Base-by-base conservation (phyloP, 2,113 vertebrate species). In the Apeltes quadracus region DNA sequence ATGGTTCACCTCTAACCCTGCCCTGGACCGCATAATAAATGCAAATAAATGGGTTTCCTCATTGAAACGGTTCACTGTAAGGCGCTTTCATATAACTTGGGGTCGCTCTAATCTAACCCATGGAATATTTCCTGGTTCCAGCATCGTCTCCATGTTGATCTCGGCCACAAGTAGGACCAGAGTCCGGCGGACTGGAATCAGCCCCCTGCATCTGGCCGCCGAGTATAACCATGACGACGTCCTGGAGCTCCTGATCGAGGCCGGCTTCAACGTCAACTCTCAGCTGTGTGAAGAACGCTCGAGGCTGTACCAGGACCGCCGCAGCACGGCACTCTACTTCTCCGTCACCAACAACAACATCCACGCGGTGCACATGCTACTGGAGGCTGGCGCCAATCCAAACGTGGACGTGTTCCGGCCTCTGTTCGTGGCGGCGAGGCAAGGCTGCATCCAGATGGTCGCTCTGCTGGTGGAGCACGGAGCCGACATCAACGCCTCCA, bases 151-250 rank as follows among this genome's bases (percentile, higher is more conserved):
- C 84, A 91, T 96, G 95, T 85, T 99, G 84, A 94, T 97, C 59
- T 93, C 94, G 0, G 94, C 89, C 79, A 99, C 97, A 15, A 96
- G 95, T 68, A 94, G 92, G 69, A 91, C 92, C 8, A 92, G 95
- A 1, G 73, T 98, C 79, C 92, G 93, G 48, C 90, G 93, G 0
- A 94, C 94, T 0, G 98, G 98, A 62, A 95, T 98, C 88, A 99
- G 97, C 72, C 98, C 98, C 2, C 91, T 99, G 44, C 97, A 99
- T 69, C 22, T 99, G 22, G 97, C 97, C 0, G 95, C 96, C 0
- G 96, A 99, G 48, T 90, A 93, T 69, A 97, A 98, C 82, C 91
- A 93, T 0, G 94, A 97, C 0, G 89, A 91, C 0, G 87, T 96
- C 65, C 83, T 99, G 56, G 96, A 96, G 73, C 77, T 85, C 38